Percentiles rank a stretch among this genome's conserved stretches.
These are phyloP conservation scores for Solenopsis invicta DNA, from an alignment of 1,140 invertebrate genomes.

Conservation along the genomic window DNA sequence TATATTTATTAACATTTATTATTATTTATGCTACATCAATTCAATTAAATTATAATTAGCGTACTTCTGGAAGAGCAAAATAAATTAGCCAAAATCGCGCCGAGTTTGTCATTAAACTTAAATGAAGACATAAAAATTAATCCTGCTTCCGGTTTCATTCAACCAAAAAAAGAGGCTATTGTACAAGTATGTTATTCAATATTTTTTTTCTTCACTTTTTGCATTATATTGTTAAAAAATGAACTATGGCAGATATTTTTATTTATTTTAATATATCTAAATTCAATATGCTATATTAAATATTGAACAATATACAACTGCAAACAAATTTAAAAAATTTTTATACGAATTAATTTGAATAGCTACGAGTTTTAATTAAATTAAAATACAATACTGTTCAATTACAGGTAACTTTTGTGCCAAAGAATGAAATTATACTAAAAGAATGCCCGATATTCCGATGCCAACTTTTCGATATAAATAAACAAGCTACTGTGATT, in stretches of 20 bases:
- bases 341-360: neutral
- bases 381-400: neutral
- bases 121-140: slow-evolving; percentile 69
- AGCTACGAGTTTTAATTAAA: neutral
- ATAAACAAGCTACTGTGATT: slow-evolving; percentile 69
- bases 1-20: slow-evolving; percentile 15
- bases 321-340: neutral
- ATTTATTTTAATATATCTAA: slow-evolving; percentile 20
- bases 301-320: neutral
- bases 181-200: slow-evolving; percentile 65
- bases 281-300: neutral
- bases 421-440: slow-evolving; percentile 76
- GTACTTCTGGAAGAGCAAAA: slow-evolving; percentile 59
- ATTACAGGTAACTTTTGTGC: slow-evolving; percentile 73
- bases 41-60: slow-evolving; percentile 13
- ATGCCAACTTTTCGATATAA: slow-evolving; percentile 75
- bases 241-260: neutral
- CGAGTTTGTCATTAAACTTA: slow-evolving; percentile 54
- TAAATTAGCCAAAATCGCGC: slow-evolving; percentile 61
- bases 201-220: neutral
- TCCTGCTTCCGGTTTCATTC: slow-evolving; percentile 69
- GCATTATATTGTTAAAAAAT: neutral
- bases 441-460: slow-evolving; percentile 74
- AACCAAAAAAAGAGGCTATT: slow-evolving; percentile 61
- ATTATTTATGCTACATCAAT: neutral